A percentile compares a stretch with the other conserved stretches of the same genome.
Evolutionary conservation across 1,140 invertebrate species (phyloP).

Genomic region (Pristionchus pacificus): DNA sequence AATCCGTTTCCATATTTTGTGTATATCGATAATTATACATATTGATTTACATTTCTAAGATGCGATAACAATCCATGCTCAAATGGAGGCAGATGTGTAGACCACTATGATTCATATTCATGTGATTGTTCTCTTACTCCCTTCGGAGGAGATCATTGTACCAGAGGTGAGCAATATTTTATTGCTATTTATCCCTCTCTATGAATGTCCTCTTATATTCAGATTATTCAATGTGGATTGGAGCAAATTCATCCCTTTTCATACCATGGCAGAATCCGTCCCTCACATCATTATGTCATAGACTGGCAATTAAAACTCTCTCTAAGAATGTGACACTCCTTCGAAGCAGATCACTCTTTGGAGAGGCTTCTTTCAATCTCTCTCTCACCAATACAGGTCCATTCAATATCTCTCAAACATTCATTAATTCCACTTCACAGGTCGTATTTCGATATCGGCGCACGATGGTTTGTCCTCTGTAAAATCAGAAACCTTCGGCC

Average conservation of each 20-base stretch:
- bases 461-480: conserved; percentile 55
- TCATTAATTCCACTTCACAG: conserved; percentile 4
- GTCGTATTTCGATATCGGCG: conserved; percentile 43
- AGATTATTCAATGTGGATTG: conserved; percentile 56
- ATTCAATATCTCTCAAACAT: background rate
- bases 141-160: conserved; percentile 48
- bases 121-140: conserved; percentile 55
- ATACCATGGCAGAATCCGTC: conserved; percentile 56
- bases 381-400: conserved; percentile 38
- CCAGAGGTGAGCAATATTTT: conserved; percentile 40
- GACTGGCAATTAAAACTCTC: conserved; percentile 50
- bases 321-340: conserved; percentile 37
- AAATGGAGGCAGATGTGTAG: conserved; percentile 47
- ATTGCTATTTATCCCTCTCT: background rate
- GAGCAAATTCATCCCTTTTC: conserved; percentile 46
- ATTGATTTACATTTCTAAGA: no score
- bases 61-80: conserved; percentile 30
- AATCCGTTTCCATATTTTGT: no score
- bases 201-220: conserved; percentile 16
- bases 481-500: conserved; percentile 41
- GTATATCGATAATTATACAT: no score
- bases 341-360: conserved; percentile 47
- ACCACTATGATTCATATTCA: conserved; percentile 49
- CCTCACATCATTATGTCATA: conserved; percentile 51
- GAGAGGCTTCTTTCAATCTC: conserved; percentile 52